phyloP scores from a whole-genome alignment of 2,113 vertebrate species.

The Xenopus laevis region DNA sequence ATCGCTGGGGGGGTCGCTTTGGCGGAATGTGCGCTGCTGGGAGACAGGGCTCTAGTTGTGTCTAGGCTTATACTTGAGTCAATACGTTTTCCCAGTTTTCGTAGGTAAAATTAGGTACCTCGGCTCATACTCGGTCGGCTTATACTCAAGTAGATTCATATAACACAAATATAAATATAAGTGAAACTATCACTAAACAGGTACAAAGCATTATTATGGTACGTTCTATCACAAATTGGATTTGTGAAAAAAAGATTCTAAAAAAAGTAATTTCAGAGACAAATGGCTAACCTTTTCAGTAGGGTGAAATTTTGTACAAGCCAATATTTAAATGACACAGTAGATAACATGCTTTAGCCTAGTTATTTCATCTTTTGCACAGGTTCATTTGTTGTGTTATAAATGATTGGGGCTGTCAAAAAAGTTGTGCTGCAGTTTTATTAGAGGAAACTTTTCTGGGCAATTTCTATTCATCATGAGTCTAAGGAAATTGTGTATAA shows the following conservation, averaged over 20 bases:
- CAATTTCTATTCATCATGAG: conserved; percentile 44
- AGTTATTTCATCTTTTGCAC: conserved; percentile 45
- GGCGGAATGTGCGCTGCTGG: no score
- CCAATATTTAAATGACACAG: conserved; percentile 47
- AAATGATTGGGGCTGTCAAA: conserved; percentile 49
- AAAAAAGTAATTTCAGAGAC: conserved; percentile 25
- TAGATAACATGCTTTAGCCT: conserved; percentile 44
- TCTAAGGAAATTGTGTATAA: conserved; percentile 32
- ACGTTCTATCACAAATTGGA: background rate
- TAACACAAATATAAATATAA: background rate
- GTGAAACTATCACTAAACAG: background rate
- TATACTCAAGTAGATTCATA: no score
- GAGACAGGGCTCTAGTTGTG: no score
- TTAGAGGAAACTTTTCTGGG: conserved; percentile 45
- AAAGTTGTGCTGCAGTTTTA: conserved; percentile 37
- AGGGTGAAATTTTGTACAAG: conserved; percentile 37
- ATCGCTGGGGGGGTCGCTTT: no score
- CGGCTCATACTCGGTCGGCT: no score
- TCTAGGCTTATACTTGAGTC: no score
- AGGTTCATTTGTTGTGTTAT: conserved; percentile 42
- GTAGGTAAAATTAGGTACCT: no score
- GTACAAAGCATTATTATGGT: conserved; percentile 1
- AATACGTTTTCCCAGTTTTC: no score
- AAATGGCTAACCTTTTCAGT: conserved; percentile 47
- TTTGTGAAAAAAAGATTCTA: conserved; percentile 8